phyloP scores from a whole-genome alignment of 2,113 vertebrate species.

The Callipepla squamata region DNA sequence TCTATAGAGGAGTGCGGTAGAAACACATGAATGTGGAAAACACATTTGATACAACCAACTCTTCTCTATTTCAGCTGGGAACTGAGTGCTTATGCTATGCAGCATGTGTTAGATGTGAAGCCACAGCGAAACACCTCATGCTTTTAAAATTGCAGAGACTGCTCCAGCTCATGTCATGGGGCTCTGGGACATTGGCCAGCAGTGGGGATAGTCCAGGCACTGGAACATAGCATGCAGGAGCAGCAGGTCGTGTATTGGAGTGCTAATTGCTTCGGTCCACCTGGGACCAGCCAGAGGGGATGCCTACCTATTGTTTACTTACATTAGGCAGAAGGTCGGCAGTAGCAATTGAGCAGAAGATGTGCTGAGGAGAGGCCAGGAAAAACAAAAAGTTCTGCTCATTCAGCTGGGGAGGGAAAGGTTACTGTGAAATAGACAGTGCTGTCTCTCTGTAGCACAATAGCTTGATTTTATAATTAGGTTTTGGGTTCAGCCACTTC shows the following conservation, averaged over 20 bases:
- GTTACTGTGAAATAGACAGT: not conserved
- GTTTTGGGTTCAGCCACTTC: not conserved
- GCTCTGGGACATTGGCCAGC: not conserved
- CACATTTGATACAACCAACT: not conserved
- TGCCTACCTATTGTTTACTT: fast-evolving
- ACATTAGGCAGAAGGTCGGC: not conserved
- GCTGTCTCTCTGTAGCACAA: not conserved
- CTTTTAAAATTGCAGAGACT: not conserved
- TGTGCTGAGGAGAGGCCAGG: not conserved
- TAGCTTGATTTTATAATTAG: not conserved
- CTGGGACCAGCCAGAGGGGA: not conserved
- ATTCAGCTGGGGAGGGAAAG: not conserved
- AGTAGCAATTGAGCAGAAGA: not conserved
- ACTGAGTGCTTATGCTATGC: not conserved
- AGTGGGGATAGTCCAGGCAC: not conserved
- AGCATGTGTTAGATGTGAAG: not conserved
- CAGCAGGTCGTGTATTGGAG: not conserved
- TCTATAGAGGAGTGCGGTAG: not conserved
- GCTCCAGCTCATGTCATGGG: not conserved
- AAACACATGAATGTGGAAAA: not conserved
- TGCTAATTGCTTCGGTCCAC: not conserved
- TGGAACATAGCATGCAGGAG: not conserved
- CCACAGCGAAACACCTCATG: not conserved
- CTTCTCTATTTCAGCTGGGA: not conserved
- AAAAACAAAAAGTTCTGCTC: not conserved